Conservation (phyloP, 2,113 vertebrate species). For the Sisor rabdophorus region DNA sequence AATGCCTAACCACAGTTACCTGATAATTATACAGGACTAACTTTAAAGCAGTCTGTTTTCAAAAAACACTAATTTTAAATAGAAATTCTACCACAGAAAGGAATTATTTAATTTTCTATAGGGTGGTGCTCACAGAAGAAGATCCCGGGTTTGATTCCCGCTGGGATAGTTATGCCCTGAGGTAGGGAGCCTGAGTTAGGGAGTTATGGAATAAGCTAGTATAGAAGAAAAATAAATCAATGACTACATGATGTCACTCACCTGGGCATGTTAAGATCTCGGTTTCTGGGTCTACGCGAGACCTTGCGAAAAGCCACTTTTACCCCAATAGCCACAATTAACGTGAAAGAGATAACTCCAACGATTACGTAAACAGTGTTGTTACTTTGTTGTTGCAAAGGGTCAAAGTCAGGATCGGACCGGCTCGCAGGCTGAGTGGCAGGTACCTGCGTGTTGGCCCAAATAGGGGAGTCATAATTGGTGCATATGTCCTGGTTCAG, state of each 20-base stretch:
- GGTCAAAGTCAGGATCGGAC: slow-evolving; percentile 69
- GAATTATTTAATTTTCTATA: neutral
- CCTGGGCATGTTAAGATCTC: slow-evolving; percentile 87
- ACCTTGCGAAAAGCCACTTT: slow-evolving; percentile 87
- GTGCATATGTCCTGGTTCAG: slow-evolving; percentile 82
- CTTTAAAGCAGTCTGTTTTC: neutral
- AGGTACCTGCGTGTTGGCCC: slow-evolving; percentile 73
- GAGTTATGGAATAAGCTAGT: too few relatives aligned
- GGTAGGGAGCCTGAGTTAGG: too few relatives aligned
- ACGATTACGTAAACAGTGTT: slow-evolving; percentile 86
- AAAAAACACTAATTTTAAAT: neutral
- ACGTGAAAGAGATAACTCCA: slow-evolving; percentile 85
- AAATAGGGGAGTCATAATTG: slow-evolving; percentile 80
- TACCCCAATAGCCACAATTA: slow-evolving; percentile 79
- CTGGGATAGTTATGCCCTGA: too few relatives aligned
- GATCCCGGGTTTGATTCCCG: too few relatives aligned
- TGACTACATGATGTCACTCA: slow-evolving; percentile 52
- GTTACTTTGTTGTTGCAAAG: slow-evolving; percentile 72
- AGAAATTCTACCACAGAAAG: neutral
- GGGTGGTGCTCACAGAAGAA: too few relatives aligned
- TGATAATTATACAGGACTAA: neutral
- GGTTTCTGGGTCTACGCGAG: slow-evolving; percentile 76
- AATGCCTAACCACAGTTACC: neutral
- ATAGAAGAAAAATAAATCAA: too few relatives aligned
- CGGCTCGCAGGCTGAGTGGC: slow-evolving; percentile 61